These are phyloP conservation scores for Siderastrea siderea DNA, from an alignment of 92 coral and sea anemone species.

Conservation along the genomic window DNA sequence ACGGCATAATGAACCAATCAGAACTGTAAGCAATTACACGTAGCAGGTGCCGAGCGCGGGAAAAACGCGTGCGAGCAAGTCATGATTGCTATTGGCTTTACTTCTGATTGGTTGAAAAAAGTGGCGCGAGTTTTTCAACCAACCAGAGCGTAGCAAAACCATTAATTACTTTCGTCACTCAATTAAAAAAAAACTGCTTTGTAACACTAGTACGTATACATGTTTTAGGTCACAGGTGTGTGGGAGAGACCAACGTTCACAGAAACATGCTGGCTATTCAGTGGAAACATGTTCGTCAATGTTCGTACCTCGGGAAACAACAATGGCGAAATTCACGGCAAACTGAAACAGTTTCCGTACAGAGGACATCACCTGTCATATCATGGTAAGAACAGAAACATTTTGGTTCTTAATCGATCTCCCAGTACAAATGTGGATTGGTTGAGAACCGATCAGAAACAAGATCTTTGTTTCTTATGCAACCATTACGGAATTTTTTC, in stretches of 20 bases:
- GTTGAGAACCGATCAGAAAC: background rate
- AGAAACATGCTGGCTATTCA: conserved; percentile 75
- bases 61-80: no score
- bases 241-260: conserved; percentile 84
- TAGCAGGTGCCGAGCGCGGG: no score
- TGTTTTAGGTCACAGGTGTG: conserved; percentile 69
- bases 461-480: no score
- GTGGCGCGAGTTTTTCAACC: no score
- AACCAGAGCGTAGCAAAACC: no score
- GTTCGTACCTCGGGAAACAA: conserved; percentile 77
- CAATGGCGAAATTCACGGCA: conserved; percentile 80
- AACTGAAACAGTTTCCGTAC: conserved; percentile 76
- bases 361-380: conserved; percentile 81
- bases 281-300: conserved; percentile 78
- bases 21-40: no score
- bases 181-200: background rate
- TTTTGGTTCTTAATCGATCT: background rate
- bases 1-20: no score
- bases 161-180: no score
- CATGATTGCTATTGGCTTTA: no score
- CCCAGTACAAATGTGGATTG: background rate
- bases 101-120: no score
- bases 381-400: conserved; percentile 51
- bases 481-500: no score
- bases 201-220: background rate